A percentile compares a stretch with the other conserved stretches of the same genome.
Evolutionary conservation across 2,113 vertebrate genomes (phyloP).

Genomic region (Nettapus auritus): DNA sequence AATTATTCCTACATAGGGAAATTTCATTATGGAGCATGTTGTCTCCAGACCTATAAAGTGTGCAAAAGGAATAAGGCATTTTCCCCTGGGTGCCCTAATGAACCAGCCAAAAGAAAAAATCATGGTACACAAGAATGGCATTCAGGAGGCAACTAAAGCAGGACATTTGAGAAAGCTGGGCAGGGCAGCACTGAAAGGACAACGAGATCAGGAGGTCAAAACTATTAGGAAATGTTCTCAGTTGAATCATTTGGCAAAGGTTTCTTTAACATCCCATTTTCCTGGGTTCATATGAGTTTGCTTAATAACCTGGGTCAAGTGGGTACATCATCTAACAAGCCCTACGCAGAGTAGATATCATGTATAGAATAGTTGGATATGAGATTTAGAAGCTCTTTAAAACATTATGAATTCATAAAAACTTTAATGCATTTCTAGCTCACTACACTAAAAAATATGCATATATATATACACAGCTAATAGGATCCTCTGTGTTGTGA

Average conservation of each 20-base stretch:
- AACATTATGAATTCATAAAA: not conserved
- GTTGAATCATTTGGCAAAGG: not conserved
- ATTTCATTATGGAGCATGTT: not conserved
- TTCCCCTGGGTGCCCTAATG: not conserved
- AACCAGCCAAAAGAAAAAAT: not conserved
- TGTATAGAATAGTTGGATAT: not conserved
- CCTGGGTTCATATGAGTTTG: not conserved
- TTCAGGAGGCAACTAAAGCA: not conserved
- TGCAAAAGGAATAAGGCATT: not conserved
- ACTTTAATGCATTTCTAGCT: not conserved
- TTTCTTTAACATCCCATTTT: not conserved
- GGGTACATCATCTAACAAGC: not conserved
- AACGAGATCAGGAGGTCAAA: not conserved
- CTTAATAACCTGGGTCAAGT: not conserved
- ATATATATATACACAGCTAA: not conserved
- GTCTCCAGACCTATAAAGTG: not conserved
- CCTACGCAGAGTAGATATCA: accelerated
- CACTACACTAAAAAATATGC: not conserved
- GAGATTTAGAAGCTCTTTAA: not conserved
- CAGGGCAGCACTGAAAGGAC: not conserved
- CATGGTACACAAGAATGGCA: not conserved
- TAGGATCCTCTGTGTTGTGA: not conserved
- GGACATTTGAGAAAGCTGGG: not conserved
- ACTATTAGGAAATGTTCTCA: not conserved
- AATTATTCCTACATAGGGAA: not conserved